Percentiles rank a stretch among this genome's conserved stretches.
These are phyloP conservation scores for Sceloporus tristichus DNA, from an alignment of 2,113 vertebrate genomes.

Conservation along the genomic window DNA sequence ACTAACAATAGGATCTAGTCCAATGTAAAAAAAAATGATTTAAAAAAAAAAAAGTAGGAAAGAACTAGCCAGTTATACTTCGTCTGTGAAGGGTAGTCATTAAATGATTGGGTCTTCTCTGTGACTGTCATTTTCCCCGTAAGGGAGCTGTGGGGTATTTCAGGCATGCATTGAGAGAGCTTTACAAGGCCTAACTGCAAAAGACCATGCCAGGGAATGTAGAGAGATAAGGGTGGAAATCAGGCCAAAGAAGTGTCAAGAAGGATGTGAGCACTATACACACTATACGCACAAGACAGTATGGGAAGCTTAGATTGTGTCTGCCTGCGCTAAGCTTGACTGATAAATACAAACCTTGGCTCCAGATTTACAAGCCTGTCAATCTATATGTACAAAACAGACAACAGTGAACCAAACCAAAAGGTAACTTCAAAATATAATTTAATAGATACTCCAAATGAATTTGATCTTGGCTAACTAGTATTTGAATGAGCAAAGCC, in stretches of 20 bases:
- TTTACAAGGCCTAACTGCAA: not conserved
- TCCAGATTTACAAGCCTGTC: slow-evolving; percentile 38
- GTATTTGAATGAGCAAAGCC: slow-evolving; percentile 29
- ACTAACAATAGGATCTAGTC: too few species aligned
- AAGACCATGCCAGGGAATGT: slow-evolving; percentile 15
- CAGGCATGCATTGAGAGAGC: not conserved
- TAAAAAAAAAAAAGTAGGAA: not conserved
- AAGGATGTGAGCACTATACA: slow-evolving; percentile 18
- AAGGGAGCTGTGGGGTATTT: not conserved
- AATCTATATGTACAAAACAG: slow-evolving; percentile 46
- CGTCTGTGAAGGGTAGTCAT: not conserved
- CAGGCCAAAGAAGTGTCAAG: slow-evolving; percentile 36
- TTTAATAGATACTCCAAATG: slow-evolving; percentile 52
- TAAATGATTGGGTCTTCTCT: not conserved
- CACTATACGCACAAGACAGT: slow-evolving; percentile 7
- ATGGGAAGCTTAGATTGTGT: slow-evolving; percentile 52
- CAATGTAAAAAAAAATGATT: too few species aligned
- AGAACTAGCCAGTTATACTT: not conserved
- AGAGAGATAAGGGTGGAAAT: slow-evolving; percentile 20
- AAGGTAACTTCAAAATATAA: slow-evolving; percentile 47
- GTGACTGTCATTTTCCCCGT: not conserved
- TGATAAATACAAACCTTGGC: slow-evolving; percentile 50
- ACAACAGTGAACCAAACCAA: slow-evolving; percentile 27
- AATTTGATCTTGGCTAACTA: slow-evolving; percentile 45
- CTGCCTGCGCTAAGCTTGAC: slow-evolving; percentile 43